Evolutionary conservation across 2,113 vertebrate species (phyloP).

Genomic region (Crotophaga sulcirostris): DNA sequence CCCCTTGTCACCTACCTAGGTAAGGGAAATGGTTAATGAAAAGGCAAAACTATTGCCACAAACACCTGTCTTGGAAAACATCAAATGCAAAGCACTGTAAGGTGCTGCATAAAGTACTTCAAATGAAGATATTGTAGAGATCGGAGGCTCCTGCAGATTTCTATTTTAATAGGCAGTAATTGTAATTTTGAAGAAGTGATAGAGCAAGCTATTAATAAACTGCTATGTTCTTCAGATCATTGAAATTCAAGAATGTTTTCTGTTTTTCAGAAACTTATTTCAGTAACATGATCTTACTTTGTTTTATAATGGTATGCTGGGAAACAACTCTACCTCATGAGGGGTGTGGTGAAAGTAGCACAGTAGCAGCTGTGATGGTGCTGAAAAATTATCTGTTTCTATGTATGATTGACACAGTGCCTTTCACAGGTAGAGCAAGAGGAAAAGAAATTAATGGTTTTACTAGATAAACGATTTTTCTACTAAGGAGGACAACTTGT

Average conservation of each 20-base stretch:
- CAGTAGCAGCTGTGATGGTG: background rate
- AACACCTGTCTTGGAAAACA: background rate
- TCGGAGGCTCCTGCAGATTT: background rate
- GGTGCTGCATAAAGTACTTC: background rate
- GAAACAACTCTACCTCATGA: background rate
- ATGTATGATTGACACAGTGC: background rate
- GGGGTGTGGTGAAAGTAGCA: background rate
- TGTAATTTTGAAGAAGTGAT: background rate
- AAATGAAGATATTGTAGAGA: background rate
- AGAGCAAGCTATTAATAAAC: background rate
- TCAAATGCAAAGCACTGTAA: background rate
- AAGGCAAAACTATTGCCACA: background rate
- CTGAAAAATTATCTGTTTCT: background rate
- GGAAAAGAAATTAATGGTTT: slow-evolving; percentile 10
- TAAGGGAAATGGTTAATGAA: background rate
- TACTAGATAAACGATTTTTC: background rate
- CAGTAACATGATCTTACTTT: background rate
- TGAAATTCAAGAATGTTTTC: background rate
- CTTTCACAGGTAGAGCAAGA: background rate
- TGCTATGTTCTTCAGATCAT: background rate
- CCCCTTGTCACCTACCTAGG: background rate
- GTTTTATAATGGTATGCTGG: background rate
- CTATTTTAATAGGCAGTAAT: background rate
- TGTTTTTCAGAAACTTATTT: background rate
- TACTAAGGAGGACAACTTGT: background rate